Evolutionary conservation across 2,888 invertebrate genomes (phyloP), one percentile per base, ranked within the genome.

Genomic region (Alsophila aescularia): DNA sequence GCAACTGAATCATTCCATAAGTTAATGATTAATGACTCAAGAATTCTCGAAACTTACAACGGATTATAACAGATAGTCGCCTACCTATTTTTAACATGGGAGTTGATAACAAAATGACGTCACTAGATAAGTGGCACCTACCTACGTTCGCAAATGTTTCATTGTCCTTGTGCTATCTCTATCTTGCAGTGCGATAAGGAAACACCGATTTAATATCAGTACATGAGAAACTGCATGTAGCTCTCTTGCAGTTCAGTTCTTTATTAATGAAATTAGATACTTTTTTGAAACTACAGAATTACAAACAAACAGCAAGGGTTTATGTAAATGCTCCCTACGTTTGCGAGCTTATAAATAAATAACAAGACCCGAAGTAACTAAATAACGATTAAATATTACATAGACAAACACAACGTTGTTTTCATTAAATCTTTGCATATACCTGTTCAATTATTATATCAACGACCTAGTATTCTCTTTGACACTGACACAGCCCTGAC

Each of bases 221-320:
- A 45, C 45, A 36, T 45, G 45, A 15, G 16, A 2, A 12, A 36
- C 0, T 36, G 45, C 45, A 45, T 29, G 45, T 45, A 36, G 27
- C 18, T 18, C 5, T 18, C 18, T 18, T 18, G n/a, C n/a, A n/a
- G n/a, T n/a, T n/a, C n/a, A n/a, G n/a, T n/a, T n/a, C n/a, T n/a
- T n/a, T n/a, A n/a, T n/a, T n/a, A n/a, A n/a, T n/a, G n/a, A n/a
- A n/a, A n/a, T n/a, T n/a, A n/a, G n/a, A n/a, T n/a, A n/a, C n/a
- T n/a, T n/a, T n/a, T n/a, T n/a, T n/a, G n/a, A n/a, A n/a, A n/a
- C n/a, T n/a, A n/a, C n/a, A n/a, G n/a, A n/a, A n/a, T n/a, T n/a
- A n/a, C n/a, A n/a, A n/a, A n/a, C n/a, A n/a, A n/a, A n/a, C n/a
- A n/a, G n/a, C n/a, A n/a, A n/a, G n/a, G n/a, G n/a, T n/a, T n/a